Evolutionary conservation across 2,888 invertebrate genomes (phyloP).

Genomic region (Ganaspis brasiliensis): DNA sequence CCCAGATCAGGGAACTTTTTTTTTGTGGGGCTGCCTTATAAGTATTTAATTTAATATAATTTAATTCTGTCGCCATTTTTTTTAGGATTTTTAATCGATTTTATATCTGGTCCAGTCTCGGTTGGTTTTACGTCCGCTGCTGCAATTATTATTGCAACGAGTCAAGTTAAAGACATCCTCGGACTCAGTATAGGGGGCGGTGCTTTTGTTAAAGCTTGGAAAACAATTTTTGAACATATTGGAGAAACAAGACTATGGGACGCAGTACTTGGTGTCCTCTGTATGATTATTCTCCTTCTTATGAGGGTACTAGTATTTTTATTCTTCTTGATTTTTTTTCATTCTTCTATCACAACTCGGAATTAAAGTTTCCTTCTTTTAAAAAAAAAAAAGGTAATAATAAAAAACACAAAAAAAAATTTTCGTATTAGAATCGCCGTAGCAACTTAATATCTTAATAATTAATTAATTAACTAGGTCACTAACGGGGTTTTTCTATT

Average conservation of each 20-base stretch:
- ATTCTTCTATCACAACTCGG: too few species aligned
- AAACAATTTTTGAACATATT: constrained; percentile 87
- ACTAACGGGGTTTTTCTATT: constrained; percentile 41
- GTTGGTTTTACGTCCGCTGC: constrained; percentile 92
- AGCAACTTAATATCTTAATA: too few species aligned
- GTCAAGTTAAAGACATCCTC: constrained; percentile 89
- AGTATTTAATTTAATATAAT: too few species aligned
- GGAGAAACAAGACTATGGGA: constrained; percentile 88
- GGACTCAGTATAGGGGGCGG: constrained; percentile 87
- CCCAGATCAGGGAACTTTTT: too few species aligned
- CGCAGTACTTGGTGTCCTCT: constrained; percentile 85
- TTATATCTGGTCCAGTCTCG: constrained; percentile 92
- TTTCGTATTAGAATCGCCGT: too few species aligned
- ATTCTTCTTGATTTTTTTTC: too few species aligned
- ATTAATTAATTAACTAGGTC: too few species aligned
- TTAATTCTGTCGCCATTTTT: constrained; percentile 45
- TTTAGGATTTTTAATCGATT: constrained; percentile 90
- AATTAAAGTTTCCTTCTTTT: too few species aligned
- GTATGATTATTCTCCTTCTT: constrained; percentile 86
- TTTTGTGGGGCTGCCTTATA: too few species aligned
- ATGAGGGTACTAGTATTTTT: constrained; percentile 84
- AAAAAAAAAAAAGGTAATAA: too few species aligned
- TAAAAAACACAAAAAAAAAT: too few species aligned
- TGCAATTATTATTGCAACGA: constrained; percentile 90
- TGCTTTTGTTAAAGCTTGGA: constrained; percentile 88